Evolutionary conservation across 1,140 invertebrate genomes (phyloP).

Genomic region (Procambarus virginalis): DNA sequence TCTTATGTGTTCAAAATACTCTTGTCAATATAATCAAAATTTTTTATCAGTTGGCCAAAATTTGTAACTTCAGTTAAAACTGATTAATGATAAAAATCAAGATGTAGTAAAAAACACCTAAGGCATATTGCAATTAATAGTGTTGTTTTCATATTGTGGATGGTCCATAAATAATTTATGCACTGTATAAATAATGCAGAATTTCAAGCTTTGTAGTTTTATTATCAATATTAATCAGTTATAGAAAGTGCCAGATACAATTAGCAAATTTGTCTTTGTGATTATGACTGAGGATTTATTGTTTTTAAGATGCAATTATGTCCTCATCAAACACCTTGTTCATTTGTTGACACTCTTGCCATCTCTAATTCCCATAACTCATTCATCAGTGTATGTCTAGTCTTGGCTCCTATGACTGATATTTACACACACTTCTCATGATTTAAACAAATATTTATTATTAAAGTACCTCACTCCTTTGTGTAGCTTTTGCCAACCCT

Average conservation of each 20-base stretch:
- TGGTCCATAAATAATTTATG: conserved; percentile 30
- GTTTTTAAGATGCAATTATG: neutral
- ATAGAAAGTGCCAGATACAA: neutral
- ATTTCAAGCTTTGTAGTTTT: conserved; percentile 32
- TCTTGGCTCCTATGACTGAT: neutral
- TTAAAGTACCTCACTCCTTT: neutral
- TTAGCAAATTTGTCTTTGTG: neutral
- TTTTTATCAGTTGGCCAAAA: neutral
- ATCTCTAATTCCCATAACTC: neutral
- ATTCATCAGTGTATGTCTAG: neutral
- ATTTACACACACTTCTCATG: neutral
- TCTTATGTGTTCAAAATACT: neutral
- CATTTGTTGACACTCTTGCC: neutral
- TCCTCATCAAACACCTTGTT: neutral
- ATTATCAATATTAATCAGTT: conserved; percentile 4
- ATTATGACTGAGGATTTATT: neutral
- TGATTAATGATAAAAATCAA: neutral
- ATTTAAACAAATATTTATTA: neutral
- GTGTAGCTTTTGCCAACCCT: neutral
- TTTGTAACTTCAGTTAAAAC: conserved; percentile 4
- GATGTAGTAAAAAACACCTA: neutral
- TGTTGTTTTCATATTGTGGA: conserved; percentile 23
- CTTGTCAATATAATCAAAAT: conserved; percentile 20
- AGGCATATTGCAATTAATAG: conserved; percentile 14
- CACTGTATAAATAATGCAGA: conserved; percentile 30